Base-by-base conservation (phyloP, 2,113 vertebrate genomes). In the Gymnocephalus cernua region DNA sequence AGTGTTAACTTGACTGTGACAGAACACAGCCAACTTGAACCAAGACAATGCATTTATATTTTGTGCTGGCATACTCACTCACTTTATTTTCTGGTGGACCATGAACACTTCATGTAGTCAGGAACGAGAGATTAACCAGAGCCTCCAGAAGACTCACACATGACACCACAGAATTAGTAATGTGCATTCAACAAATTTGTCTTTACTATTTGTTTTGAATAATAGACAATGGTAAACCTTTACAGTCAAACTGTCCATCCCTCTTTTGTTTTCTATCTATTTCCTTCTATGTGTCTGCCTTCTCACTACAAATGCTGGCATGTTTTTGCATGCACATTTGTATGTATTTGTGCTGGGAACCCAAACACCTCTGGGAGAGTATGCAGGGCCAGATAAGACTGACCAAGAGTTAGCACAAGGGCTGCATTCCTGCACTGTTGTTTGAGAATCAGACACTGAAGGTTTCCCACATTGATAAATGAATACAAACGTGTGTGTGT, bases 381-480 rank as follows among this genome's bases (percentile, higher is more conserved):
- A 84, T 56, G 41, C 32, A 44, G 77, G 54, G 62, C 64, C 77
- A 89, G 94, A 94, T 94, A 95, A 93, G 84, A 54, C 67, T 35
- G 71, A 88, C 65, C 77, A 58, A 58, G 74, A 83, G 86, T 87
- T 87, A 88, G 85, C 84, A 80, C 15, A 84, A 64, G 79, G 48
- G 44, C 75, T 77, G 56, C 89, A 92, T 95, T 93, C 92, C 91
- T 77, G 61, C 77, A 47, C 44, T 32, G 57, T 69, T 87, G 83
- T 86, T 92, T 95, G 92, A 92, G 93, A 94, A 91, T 87, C 84
- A 19, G 29, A 51, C 38, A 5, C 78, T 61, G 77, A 79, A 84
- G 41, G 77, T 90, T 95, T 94, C 94, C 93, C 93, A 95, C 93
- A 94, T 90, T 93, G 93, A 94, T 94, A 93, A 93, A 92, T 89